phyloP scores from a whole-genome alignment of 2,888 invertebrate genomes.

The Perizoma affinitatum region DNA sequence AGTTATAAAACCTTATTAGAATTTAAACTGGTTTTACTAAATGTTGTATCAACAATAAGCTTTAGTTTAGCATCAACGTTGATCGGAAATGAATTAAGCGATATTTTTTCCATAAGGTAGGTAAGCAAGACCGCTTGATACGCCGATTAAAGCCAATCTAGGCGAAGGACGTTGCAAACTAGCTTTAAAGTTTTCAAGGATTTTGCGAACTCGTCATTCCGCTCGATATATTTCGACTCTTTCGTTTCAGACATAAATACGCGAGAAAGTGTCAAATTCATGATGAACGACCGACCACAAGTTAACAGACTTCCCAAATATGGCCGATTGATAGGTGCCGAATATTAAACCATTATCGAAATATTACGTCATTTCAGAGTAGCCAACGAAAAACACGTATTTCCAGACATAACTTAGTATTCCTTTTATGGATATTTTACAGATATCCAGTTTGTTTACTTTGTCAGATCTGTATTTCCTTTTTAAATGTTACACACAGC shows the following conservation, averaged over 20 bases:
- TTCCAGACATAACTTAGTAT: not conserved
- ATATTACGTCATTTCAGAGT: slow-evolving; percentile 1
- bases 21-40: slow-evolving; percentile 15
- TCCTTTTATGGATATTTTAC: slow-evolving; percentile 7
- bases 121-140: slow-evolving; percentile 38
- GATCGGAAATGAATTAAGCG: not conserved
- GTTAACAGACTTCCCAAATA: not conserved
- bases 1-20: slow-evolving; percentile 19
- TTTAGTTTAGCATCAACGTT: no score
- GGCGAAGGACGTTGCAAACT: slow-evolving; percentile 50
- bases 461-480: not conserved
- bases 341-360: not conserved
- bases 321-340: not conserved
- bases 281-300: not conserved
- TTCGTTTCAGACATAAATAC: no score
- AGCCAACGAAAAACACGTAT: slow-evolving; percentile 9
- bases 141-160: slow-evolving; percentile 40
- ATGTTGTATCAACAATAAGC: not conserved
- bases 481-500: not conserved
- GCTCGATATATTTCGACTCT: not conserved
- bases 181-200: slow-evolving; percentile 41
- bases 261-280: no score
- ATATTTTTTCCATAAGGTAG: slow-evolving; percentile 38
- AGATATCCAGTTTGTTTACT: slow-evolving; percentile 1
- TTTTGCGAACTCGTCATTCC: slow-evolving; percentile 38